Evolutionary conservation across 2,113 vertebrate species (phyloP).

Genomic region (Malaclemys terrapin): DNA sequence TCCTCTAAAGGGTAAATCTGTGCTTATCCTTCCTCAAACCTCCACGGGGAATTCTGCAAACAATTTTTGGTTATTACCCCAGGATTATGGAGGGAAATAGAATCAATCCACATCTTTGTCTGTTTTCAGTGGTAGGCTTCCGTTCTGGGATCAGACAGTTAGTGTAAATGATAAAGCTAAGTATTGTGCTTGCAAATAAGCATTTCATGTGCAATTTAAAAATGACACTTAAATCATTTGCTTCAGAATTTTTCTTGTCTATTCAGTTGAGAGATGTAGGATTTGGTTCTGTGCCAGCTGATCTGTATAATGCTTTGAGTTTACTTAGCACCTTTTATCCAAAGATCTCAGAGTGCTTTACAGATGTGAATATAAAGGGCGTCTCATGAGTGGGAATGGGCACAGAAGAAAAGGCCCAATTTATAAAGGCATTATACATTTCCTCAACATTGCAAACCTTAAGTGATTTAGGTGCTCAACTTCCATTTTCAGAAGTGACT

Average conservation of each 20-base stretch:
- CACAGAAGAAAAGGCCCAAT: not conserved
- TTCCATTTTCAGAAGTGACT: not conserved
- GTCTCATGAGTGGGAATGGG: not conserved
- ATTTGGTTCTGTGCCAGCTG: not conserved
- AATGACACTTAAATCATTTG: not conserved
- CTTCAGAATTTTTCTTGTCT: not conserved
- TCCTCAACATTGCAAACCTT: not conserved
- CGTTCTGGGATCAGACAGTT: not conserved
- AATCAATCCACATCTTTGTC: not conserved
- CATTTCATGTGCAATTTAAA: not conserved
- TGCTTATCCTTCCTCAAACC: not conserved
- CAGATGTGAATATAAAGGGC: not conserved
- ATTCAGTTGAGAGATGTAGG: not conserved
- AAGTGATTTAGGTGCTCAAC: not conserved
- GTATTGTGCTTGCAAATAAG: not conserved
- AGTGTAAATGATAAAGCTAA: not conserved
- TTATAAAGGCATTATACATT: not conserved
- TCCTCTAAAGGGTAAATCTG: not conserved
- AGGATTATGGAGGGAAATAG: not conserved
- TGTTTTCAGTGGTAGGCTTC: not conserved
- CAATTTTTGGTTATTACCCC: not conserved
- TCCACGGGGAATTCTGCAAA: not conserved
- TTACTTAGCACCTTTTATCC: not conserved
- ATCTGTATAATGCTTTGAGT: not conserved
- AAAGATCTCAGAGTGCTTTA: not conserved